Conservation (phyloP, 2,113 vertebrate species). For the Pelecanus crispus region DNA sequence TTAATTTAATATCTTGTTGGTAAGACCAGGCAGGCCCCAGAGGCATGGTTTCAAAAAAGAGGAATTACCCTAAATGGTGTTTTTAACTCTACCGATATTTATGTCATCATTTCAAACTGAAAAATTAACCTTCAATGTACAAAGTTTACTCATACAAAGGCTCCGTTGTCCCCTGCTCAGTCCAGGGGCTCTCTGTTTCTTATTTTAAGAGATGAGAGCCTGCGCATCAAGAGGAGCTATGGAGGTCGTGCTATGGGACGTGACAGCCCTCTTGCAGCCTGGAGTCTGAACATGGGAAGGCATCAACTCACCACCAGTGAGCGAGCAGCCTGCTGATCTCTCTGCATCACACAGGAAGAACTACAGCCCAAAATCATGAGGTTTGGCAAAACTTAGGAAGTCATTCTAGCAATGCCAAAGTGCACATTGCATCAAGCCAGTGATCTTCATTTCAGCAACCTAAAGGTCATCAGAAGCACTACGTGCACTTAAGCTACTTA, state of each 20-base stretch:
- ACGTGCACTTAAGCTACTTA: not conserved
- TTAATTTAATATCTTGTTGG: not conserved
- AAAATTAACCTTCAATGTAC: not conserved
- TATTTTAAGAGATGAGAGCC: not conserved
- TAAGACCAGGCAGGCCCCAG: not conserved
- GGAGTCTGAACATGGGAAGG: not conserved
- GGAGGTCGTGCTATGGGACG: not conserved
- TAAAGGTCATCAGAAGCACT: not conserved
- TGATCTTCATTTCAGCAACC: not conserved
- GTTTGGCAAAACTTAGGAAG: not conserved
- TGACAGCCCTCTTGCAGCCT: not conserved
- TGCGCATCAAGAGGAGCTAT: not conserved
- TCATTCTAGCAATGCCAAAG: not conserved
- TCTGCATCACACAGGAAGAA: not conserved
- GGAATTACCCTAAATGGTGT: not conserved
- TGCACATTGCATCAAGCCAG: not conserved
- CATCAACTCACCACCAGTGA: not conserved
- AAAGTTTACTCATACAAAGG: not conserved
- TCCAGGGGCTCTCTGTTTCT: not conserved
- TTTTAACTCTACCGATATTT: not conserved
- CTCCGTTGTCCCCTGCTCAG: not conserved
- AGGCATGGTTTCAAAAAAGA: not conserved
- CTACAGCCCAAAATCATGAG: not conserved
- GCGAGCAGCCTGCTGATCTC: not conserved
- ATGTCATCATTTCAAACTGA: not conserved